Percentiles rank a stretch among this genome's conserved stretches.
phyloP scores from a whole-genome alignment of 1,140 invertebrate genomes.

The Aradophagus sp. region DNA sequence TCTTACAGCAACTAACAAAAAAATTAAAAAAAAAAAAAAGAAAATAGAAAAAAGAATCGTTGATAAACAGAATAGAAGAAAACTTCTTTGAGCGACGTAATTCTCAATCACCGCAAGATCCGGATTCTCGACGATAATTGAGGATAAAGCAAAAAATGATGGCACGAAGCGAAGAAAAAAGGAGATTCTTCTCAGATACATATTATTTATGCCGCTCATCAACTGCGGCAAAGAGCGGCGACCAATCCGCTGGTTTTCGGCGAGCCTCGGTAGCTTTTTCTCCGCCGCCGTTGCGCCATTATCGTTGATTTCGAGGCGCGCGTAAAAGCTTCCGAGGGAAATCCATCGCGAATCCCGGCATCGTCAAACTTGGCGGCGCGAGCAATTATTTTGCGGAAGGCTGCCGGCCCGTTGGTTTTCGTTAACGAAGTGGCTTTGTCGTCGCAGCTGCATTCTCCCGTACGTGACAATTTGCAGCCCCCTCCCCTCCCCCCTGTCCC shows the following conservation, averaged over 20 bases:
- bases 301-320: slow-evolving; percentile 23
- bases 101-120: too few relatives aligned
- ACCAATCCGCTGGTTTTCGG: slow-evolving; percentile 11
- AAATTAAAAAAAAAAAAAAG: too few relatives aligned
- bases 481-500: slow-evolving; percentile 19
- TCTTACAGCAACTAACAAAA: too few relatives aligned
- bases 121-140: too few relatives aligned
- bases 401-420: slow-evolving; percentile 31
- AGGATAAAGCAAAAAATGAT: too few relatives aligned
- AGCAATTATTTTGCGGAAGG: slow-evolving; percentile 43
- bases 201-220: slow-evolving; percentile 8
- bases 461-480: slow-evolving; percentile 10
- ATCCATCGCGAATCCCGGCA: slow-evolving; percentile 27
- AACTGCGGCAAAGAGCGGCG: neutral
- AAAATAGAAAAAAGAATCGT: too few relatives aligned
- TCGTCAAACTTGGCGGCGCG: slow-evolving; percentile 17
- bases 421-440: slow-evolving; percentile 49
- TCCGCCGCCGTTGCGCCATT: slow-evolving; percentile 13
- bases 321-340: slow-evolving; percentile 34
- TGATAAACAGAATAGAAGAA: too few relatives aligned
- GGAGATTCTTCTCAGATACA: too few relatives aligned
- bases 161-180: too few relatives aligned
- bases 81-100: too few relatives aligned
- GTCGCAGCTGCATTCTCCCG: slow-evolving; percentile 22
- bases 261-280: slow-evolving; percentile 17